Evolutionary conservation across 1,140 invertebrate genomes (phyloP).

Genomic region (Chironomus striatipennis): DNA sequence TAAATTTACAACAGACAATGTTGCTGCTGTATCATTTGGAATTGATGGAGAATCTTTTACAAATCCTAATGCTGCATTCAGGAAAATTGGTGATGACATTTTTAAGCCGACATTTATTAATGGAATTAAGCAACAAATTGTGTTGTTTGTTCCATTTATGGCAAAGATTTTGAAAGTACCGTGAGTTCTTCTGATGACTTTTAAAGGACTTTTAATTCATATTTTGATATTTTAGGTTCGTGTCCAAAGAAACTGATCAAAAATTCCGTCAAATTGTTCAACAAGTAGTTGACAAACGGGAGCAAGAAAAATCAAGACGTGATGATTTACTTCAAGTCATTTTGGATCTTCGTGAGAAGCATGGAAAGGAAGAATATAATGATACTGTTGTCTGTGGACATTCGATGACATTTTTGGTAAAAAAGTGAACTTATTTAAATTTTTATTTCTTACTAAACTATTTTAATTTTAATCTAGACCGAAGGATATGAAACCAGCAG

Average conservation of each 20-base stretch:
- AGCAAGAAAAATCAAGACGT: not conserved
- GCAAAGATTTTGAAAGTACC: not conserved
- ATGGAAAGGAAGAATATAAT: not conserved
- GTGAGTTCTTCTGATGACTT: not conserved
- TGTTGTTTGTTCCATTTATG: not conserved
- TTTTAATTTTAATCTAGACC: too few species aligned
- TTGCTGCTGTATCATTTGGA: conserved; percentile 29
- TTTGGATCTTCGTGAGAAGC: conserved; percentile 8
- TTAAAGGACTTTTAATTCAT: not conserved
- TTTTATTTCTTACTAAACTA: too few species aligned
- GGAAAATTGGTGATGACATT: not conserved
- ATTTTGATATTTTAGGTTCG: conserved; percentile 4
- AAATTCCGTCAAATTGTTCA: not conserved
- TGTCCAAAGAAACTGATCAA: not conserved
- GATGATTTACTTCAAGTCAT: not conserved
- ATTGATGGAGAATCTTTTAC: conserved; percentile 29
- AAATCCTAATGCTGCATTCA: not conserved
- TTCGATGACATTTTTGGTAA: not conserved
- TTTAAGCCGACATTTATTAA: not conserved
- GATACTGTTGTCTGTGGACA: not conserved
- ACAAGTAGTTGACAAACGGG: not conserved
- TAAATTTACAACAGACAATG: conserved; percentile 29
- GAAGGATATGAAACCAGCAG: conserved; percentile 49
- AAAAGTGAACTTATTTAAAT: too few species aligned
- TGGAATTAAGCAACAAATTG: not conserved